Evolutionary conservation across 2,113 vertebrate species (phyloP), one percentile per base, ranked within the genome.

Genomic region (Thermophis baileyi): DNA sequence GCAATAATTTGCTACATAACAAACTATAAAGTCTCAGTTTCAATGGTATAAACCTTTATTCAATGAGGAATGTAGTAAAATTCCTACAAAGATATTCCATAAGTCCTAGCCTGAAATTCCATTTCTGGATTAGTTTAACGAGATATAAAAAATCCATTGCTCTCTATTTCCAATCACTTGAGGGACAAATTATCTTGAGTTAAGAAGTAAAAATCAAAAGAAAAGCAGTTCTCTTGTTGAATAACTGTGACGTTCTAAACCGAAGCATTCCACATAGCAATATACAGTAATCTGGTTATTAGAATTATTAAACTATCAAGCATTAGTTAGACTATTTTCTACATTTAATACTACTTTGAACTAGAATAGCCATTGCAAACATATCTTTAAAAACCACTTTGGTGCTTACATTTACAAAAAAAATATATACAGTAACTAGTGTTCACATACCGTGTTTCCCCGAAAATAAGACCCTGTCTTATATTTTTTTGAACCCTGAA

Each of bases 21-120:
- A 95, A 93, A 16, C 8, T 40, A 69, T 16, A 91, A 94, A 88
- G 7, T 5, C 14, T 25, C 14, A 74, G 55, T 40, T 46, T 90
- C 90, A 22, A 85, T 0, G 0, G 4, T 55, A 1, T 55, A 95
- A 93, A 95, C 25, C 0, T 57, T 90, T 46, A 30, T 12, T 44
- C 53, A 50, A 96, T 95, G 85, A 0, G 30, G 94, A 92, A 53
- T 57, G n/a, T 60, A 40, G 25, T 85, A 25, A 60, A 54, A 94
- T 90, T 92, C 89, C 89, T 87, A 95, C 30, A 30, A 94, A 1
- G 86, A 81, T 40, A 40, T 1, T 57, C 1, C 85, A 0, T 90
- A 25, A 81, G 92, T 16, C 46, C 30, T 89, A 92, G 92, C 87
- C 88, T 94, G 60, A 95, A 93, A 20, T 92, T 90, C 47, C 10